Evolutionary conservation across 2,888 invertebrate genomes (phyloP), one percentile per base, ranked within the genome.

Genomic region (Parnassius mnemosyne): DNA sequence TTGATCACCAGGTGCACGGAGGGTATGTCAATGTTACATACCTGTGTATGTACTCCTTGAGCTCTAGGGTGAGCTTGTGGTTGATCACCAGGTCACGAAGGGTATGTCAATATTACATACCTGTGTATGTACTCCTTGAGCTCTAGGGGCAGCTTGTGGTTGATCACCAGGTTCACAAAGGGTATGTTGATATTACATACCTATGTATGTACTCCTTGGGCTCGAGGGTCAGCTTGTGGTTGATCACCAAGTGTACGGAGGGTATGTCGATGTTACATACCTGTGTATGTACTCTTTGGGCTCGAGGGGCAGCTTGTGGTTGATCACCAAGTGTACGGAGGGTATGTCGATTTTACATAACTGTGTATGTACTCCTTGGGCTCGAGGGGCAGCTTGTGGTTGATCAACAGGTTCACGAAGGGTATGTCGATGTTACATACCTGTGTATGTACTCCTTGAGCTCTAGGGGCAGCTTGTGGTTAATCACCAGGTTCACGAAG

Each of bases 1-100:
- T 99, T 99, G 12, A 99, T 93, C 0, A 99, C 97, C 66, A 99
- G 86, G 78, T 98, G 96, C 0, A 99, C 98, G n/a, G 95, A 94
- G 0, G 98, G 98, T 80, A 99, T 98, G 80, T 99, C 99, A 49
- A 99, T 11, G 43, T 46, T 20, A 50, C 65, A 57, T 63, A 92
- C 92, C 93, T 92, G 87, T 99, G 99, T 73, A 99, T 10, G 44
- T 44, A 44, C 44, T 10, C 44, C 10, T 44, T 44, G 44, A 2
- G 44, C 44, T 44, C 44, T 1, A 95, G 94, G 0, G 99, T 99
- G 68, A 99, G 93, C 68, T 95, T 96, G 81, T 99, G 98, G 85
- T 99, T 99, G 12, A 99, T 93, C 0, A 99, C 97, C 65, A 99
- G 86, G 78, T 98, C 0, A 99, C 98, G n/a, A 95, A 94, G 0